These are phyloP conservation scores for Sarcophaga rosellei DNA, from an alignment of 2,888 invertebrate genomes.

Conservation along the genomic window DNA sequence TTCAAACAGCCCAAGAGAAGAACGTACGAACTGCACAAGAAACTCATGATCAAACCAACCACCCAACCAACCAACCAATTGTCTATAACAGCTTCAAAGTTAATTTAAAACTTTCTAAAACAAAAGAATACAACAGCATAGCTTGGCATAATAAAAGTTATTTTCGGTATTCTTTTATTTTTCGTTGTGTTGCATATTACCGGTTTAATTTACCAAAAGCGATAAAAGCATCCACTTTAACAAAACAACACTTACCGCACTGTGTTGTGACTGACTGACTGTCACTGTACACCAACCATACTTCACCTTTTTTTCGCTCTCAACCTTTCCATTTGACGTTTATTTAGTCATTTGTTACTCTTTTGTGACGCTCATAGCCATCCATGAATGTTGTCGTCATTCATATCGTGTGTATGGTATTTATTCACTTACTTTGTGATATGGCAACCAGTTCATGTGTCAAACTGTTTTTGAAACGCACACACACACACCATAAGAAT, in stretches of 20 bases:
- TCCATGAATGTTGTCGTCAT: constrained; percentile 15
- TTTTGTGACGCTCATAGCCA: background rate
- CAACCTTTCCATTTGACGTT: constrained; percentile 7
- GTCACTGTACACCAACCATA: background rate
- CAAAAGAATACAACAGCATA: background rate
- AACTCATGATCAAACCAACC: no score
- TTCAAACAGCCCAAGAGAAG: no score
- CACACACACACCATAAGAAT: background rate
- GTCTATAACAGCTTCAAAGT: constrained; percentile 28
- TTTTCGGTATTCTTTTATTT: constrained; percentile 17
- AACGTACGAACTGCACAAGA: no score
- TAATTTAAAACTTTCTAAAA: constrained; percentile 55
- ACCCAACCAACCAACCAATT: no score
- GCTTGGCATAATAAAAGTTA: constrained; percentile 6
- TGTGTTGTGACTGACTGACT: constrained; percentile 1
- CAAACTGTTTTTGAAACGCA: constrained; percentile 53
- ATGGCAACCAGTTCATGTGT: constrained; percentile 66
- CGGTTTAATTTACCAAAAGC: constrained; percentile 66
- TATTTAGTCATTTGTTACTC: constrained; percentile 16
- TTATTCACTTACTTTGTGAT: constrained; percentile 59
- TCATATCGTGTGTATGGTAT: background rate
- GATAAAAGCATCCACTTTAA: constrained; percentile 67
- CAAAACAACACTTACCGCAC: constrained; percentile 62
- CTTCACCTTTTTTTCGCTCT: background rate
- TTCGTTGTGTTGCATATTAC: constrained; percentile 39